phyloP scores from a whole-genome alignment of 2,797 vertebrate species.

The Sebastolobus altivelis region DNA sequence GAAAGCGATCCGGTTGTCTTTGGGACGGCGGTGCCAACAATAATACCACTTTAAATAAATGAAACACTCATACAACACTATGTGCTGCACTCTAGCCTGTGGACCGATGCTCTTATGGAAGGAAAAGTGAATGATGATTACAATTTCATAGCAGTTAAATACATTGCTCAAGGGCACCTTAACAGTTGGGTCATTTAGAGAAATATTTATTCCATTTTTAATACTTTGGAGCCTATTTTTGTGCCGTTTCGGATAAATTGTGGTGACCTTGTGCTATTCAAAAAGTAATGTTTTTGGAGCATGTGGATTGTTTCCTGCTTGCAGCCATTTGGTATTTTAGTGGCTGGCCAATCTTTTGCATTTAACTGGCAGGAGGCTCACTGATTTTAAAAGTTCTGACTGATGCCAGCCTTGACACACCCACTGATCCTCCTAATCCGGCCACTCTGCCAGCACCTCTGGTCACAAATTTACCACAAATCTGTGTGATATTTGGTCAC shows the following conservation, averaged over 20 bases:
- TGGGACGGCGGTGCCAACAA: neutral
- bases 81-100: neutral
- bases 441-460: slow-evolving; percentile 8
- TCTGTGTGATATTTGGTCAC: slow-evolving; percentile 23
- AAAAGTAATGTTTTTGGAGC: slow-evolving; percentile 5
- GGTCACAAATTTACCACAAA: slow-evolving; percentile 24
- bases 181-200: neutral
- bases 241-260: neutral
- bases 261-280: slow-evolving; percentile 5
- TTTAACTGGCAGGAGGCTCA: slow-evolving; percentile 10
- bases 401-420: slow-evolving; percentile 23
- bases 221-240: neutral
- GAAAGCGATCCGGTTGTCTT: neutral
- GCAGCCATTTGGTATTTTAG: slow-evolving; percentile 10
- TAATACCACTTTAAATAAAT: neutral
- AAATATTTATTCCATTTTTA: neutral
- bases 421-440: slow-evolving; percentile 29
- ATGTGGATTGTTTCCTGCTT: slow-evolving; percentile 23
- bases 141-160: neutral
- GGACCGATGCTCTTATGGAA: neutral
- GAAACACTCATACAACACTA: neutral
- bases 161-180: neutral
- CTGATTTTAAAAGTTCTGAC: slow-evolving; percentile 30
- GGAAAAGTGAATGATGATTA: neutral
- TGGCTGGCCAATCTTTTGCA: slow-evolving; percentile 4